These are phyloP conservation scores for Drosophila koepferae DNA, from an alignment of 2,888 invertebrate species.

Conservation along the genomic window DNA sequence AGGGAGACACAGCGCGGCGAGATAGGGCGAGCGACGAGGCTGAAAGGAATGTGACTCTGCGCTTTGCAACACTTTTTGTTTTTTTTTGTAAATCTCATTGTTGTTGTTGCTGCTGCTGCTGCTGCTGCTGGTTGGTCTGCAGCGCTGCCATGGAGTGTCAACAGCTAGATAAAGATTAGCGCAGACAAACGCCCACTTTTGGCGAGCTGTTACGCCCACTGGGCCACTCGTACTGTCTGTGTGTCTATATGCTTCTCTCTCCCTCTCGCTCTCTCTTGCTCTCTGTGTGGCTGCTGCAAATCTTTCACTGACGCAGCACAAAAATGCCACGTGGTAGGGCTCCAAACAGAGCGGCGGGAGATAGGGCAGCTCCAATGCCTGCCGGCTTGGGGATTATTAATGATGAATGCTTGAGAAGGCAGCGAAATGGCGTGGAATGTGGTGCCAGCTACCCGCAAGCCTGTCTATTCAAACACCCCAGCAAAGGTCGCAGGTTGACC, in stretches of 20 bases:
- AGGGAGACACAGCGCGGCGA: background rate
- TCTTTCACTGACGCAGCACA: slow-evolving; percentile 79
- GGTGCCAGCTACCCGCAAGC: slow-evolving; percentile 11
- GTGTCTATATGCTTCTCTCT: background rate
- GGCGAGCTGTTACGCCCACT: slow-evolving; percentile 70
- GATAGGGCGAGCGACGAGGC: slow-evolving; percentile 21
- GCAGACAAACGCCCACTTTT: slow-evolving; percentile 80
- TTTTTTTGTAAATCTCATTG: slow-evolving; percentile 30
- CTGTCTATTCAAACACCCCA: background rate
- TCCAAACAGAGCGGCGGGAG: background rate
- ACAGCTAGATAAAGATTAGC: slow-evolving; percentile 82
- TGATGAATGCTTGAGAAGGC: slow-evolving; percentile 79
- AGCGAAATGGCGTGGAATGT: slow-evolving; percentile 77
- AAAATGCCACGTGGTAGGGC: slow-evolving; percentile 57
- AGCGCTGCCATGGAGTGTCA: slow-evolving; percentile 80
- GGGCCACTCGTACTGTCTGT: slow-evolving; percentile 52
- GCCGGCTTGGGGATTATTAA: slow-evolving; percentile 69
- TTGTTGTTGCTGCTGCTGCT: slow-evolving; percentile 29
- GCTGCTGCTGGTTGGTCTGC: slow-evolving; percentile 46
- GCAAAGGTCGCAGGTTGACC: slow-evolving; percentile 52
- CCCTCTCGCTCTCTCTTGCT: slow-evolving; percentile 1
- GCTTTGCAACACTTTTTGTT: slow-evolving; percentile 63
- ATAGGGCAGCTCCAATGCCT: slow-evolving; percentile 34
- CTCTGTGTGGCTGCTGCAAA: slow-evolving; percentile 57
- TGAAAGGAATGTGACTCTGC: slow-evolving; percentile 68